These are phyloP conservation scores for Rutilus rutilus DNA, from an alignment of 2,113 vertebrate species.

Conservation along the genomic window DNA sequence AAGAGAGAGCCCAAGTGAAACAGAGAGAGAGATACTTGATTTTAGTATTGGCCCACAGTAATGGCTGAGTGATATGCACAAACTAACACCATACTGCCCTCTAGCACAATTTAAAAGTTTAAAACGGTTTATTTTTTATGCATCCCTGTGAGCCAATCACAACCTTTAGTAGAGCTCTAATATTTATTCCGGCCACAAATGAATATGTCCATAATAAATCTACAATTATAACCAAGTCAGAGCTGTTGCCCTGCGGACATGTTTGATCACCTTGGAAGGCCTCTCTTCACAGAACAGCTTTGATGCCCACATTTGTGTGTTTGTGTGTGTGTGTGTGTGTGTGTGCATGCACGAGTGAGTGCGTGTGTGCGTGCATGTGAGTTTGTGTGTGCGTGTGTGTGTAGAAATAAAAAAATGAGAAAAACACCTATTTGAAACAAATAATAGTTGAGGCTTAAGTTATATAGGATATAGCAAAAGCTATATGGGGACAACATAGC, in stretches of 20 bases:
- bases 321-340: no score
- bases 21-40: background rate
- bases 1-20: background rate
- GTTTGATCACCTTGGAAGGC: background rate
- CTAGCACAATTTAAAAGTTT: slow-evolving; percentile 54
- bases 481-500: background rate
- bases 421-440: background rate
- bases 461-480: background rate
- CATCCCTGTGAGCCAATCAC: slow-evolving; percentile 2
- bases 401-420: background rate
- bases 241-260: background rate
- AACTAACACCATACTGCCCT: slow-evolving; percentile 61
- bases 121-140: slow-evolving; percentile 15
- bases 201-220: background rate
- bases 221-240: slow-evolving; percentile 9
- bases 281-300: background rate
- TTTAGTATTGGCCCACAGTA: background rate
- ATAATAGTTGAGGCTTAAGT: background rate
- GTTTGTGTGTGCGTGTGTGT: no score
- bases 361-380: no score
- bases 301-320: background rate
- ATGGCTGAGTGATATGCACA: slow-evolving; percentile 14
- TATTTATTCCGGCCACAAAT: slow-evolving; percentile 1
- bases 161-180: background rate
- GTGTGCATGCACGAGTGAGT: no score